These are phyloP conservation scores for Smittia aterrima DNA, from an alignment of 2,888 invertebrate genomes.

Conservation along the genomic window DNA sequence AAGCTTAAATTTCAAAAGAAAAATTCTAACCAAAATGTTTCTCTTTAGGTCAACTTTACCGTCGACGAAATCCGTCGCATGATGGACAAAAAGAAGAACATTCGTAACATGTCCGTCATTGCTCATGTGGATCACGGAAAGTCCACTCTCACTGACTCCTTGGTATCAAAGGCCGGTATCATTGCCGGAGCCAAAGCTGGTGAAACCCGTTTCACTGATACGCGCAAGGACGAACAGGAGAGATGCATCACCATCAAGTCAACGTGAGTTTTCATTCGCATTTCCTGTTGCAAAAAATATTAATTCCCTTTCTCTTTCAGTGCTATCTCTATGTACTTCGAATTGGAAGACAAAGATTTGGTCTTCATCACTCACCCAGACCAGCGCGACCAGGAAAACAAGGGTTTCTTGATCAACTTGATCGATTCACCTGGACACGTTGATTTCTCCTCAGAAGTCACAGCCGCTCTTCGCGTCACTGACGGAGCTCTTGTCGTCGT, in stretches of 20 bases:
- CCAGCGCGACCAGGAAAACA: slow-evolving; percentile 85
- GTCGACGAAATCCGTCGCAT: slow-evolving; percentile 99
- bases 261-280: slow-evolving; percentile 68
- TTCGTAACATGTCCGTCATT: slow-evolving; percentile 99
- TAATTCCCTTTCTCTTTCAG: slow-evolving; percentile 56
- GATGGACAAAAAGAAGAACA: slow-evolving; percentile 99
- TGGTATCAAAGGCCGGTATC: slow-evolving; percentile 99
- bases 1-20: too few species aligned
- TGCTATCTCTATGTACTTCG: slow-evolving; percentile 99
- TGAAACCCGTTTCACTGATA: slow-evolving; percentile 98
- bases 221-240: slow-evolving; percentile 99
- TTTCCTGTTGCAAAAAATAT: background rate
- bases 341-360: slow-evolving; percentile 91
- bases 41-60: slow-evolving; percentile 97
- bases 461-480: slow-evolving; percentile 98
- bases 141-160: slow-evolving; percentile 98
- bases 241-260: slow-evolving; percentile 99
- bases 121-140: slow-evolving; percentile 99
- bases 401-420: slow-evolving; percentile 98
- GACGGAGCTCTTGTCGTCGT: slow-evolving; percentile 99
- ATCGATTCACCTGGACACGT: slow-evolving; percentile 99
- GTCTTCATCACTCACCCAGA: slow-evolving; percentile 87
- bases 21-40: too few species aligned
- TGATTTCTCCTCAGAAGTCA: slow-evolving; percentile 99
- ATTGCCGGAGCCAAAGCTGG: slow-evolving; percentile 98